A percentile compares a stretch with the other conserved stretches of the same genome.
Conservation (phyloP, 2,888 invertebrate species). For the Fragum whitleyi region DNA sequence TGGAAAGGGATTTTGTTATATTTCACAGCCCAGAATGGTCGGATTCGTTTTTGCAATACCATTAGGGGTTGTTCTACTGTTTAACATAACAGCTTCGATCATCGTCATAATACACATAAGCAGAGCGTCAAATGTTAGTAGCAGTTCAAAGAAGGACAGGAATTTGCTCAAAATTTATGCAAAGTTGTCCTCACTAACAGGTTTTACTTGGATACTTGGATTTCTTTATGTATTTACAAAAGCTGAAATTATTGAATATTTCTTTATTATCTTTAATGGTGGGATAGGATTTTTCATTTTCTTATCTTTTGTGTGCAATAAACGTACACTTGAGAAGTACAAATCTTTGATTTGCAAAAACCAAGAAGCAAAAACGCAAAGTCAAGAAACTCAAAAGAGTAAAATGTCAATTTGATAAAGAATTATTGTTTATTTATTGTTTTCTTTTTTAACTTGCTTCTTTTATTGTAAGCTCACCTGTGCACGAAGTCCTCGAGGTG, state of each 20-base stretch:
- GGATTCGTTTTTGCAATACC: constrained; percentile 50
- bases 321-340: constrained; percentile 18
- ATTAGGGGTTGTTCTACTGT: constrained; percentile 28
- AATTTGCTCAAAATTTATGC: constrained; percentile 50
- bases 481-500: too few species aligned
- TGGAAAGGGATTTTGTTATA: constrained; percentile 43
- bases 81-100: constrained; percentile 32
- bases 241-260: constrained; percentile 35
- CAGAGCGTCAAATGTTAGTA: constrained; percentile 2
- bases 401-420: too few species aligned
- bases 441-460: too few species aligned
- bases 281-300: constrained; percentile 57
- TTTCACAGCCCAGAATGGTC: constrained; percentile 38
- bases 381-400: too few species aligned
- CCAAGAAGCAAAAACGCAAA: too few species aligned
- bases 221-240: too few species aligned
- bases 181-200: constrained; percentile 52
- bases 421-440: too few species aligned
- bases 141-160: constrained; percentile 19
- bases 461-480: too few species aligned
- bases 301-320: constrained; percentile 50
- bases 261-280: constrained; percentile 51
- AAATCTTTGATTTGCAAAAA: too few species aligned
- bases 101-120: constrained; percentile 39
- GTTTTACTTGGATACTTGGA: constrained; percentile 56